These are phyloP conservation scores for Notamacropus eugenii DNA, from an alignment of 2,797 vertebrate species.

Conservation along the genomic window DNA sequence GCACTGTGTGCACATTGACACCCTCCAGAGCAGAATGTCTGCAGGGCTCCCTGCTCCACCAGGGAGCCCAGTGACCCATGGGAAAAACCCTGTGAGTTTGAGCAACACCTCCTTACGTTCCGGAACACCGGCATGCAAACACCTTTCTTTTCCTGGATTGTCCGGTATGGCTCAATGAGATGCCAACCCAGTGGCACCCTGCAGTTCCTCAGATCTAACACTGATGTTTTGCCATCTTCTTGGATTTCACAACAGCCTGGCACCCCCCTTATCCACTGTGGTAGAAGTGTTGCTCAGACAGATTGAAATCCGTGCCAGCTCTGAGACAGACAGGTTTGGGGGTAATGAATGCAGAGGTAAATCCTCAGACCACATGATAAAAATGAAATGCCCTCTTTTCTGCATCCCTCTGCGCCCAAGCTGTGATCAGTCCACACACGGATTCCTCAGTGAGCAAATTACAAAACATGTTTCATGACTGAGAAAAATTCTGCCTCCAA, in stretches of 20 bases:
- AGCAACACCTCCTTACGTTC: neutral
- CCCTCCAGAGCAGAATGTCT: neutral
- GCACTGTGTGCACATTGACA: conserved; percentile 47
- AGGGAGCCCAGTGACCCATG: neutral
- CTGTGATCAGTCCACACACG: conserved; percentile 5
- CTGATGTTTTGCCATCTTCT: conserved; percentile 12
- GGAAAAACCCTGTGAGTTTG: neutral
- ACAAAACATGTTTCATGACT: conserved; percentile 14
- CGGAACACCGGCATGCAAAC: too few species aligned
- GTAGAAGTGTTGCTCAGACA: neutral
- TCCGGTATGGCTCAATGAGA: neutral
- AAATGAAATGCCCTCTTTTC: conserved; percentile 12
- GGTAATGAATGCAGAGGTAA: neutral
- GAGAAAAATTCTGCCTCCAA: conserved; percentile 24
- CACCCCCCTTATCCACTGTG: neutral
- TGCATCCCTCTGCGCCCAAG: conserved; percentile 32
- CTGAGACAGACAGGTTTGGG: neutral
- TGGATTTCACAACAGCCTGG: conserved; percentile 4
- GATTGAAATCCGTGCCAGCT: neutral
- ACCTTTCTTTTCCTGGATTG: neutral
- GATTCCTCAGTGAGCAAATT: conserved; percentile 24
- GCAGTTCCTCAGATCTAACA: neutral
- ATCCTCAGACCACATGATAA: conserved; percentile 11
- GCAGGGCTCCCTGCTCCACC: neutral
- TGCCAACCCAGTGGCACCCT: neutral